phyloP scores from a whole-genome alignment of 2,888 invertebrate species.

The Leptopilina syphax region DNA sequence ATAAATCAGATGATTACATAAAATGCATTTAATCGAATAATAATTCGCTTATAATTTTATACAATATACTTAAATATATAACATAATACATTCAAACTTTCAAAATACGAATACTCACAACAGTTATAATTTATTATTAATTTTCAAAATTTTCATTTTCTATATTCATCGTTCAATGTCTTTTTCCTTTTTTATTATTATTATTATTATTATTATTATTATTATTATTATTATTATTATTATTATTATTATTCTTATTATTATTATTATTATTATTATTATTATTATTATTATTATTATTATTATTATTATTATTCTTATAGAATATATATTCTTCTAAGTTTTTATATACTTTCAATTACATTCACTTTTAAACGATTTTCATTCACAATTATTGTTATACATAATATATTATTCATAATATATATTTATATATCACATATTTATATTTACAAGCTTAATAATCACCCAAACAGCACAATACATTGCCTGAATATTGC shows the following conservation, averaged over 20 bases:
- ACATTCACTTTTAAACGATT: not conserved
- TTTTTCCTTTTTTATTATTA: not conserved
- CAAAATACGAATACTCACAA: constrained; percentile 5
- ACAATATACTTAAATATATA: not conserved
- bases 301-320: not conserved
- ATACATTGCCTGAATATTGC: too few species aligned
- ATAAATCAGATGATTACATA: not conserved
- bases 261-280: too few species aligned
- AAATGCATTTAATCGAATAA: constrained; percentile 10
- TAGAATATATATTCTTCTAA: constrained; percentile 45
- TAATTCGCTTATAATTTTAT: not conserved
- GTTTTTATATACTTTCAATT: constrained; percentile 24
- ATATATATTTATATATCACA: constrained; percentile 8
- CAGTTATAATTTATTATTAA: not conserved
- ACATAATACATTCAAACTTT: not conserved
- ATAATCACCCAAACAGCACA: not conserved
- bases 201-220: too few species aligned
- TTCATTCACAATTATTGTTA: not conserved
- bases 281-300: too few species aligned
- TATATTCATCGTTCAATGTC: not conserved
- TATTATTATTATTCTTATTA: too few species aligned
- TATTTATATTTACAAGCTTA: constrained; percentile 38
- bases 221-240: too few species aligned
- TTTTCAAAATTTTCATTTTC: constrained; percentile 18
- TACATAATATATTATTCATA: too few species aligned